These are phyloP conservation scores for Sarcoramphus papa DNA, from an alignment of 2,797 vertebrate genomes.

Conservation along the genomic window DNA sequence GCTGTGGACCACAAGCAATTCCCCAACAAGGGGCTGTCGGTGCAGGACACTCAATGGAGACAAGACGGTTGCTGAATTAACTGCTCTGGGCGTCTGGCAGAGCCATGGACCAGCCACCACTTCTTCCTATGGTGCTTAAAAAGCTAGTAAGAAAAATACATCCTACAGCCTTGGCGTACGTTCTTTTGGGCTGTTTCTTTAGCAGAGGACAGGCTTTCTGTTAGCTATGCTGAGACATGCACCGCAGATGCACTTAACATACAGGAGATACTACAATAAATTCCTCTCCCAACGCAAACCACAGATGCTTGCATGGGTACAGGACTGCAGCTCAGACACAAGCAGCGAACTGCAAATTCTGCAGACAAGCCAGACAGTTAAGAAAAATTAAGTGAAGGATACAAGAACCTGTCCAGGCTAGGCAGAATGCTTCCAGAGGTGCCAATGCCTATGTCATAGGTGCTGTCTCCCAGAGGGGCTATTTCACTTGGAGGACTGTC, in stretches of 20 bases:
- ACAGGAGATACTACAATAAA: background rate
- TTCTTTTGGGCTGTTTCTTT: background rate
- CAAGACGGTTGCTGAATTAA: background rate
- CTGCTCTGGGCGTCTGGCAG: background rate
- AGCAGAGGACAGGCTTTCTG: background rate
- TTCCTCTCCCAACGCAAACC: background rate
- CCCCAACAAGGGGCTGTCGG: background rate
- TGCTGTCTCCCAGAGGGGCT: background rate
- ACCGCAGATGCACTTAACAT: background rate
- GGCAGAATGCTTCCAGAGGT: background rate
- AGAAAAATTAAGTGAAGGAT: background rate
- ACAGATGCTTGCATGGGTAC: background rate
- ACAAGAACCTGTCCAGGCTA: background rate
- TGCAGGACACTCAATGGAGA: background rate
- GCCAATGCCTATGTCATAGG: background rate
- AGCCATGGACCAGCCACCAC: background rate
- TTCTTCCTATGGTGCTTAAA: background rate
- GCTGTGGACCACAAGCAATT: background rate
- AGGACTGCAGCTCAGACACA: background rate
- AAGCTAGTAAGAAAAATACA: background rate
- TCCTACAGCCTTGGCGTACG: rapidly evolving
- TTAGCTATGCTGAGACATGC: background rate
- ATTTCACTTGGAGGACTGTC: background rate
- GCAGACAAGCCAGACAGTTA: background rate
- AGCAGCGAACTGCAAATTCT: background rate